Evolutionary conservation across 2,888 invertebrate genomes (phyloP).

Genomic region (Chromoteleia sp.): DNA sequence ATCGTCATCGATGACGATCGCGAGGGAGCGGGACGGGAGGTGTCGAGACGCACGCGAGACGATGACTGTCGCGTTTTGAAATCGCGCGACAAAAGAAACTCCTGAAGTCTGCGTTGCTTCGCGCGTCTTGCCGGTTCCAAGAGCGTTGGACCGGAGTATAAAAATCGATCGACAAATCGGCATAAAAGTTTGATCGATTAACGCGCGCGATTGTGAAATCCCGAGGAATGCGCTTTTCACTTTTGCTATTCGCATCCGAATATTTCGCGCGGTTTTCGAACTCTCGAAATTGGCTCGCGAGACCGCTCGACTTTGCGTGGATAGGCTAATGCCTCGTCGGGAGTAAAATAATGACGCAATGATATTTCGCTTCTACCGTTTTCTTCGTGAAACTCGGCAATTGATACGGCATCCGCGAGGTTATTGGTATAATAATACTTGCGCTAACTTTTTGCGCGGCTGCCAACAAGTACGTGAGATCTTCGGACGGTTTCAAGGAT

Average conservation of each 20-base stretch:
- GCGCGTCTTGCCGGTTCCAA: background rate
- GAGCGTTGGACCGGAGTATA: conserved; percentile 5
- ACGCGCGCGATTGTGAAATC: conserved; percentile 1
- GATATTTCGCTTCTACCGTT: background rate
- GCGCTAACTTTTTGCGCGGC: conserved; percentile 32
- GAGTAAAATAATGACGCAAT: background rate
- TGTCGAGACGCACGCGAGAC: conserved; percentile 23
- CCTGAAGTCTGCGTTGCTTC: background rate
- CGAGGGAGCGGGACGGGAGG: conserved; percentile 10
- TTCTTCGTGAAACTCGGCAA: conserved; percentile 32
- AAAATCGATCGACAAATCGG: background rate
- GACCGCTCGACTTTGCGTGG: background rate
- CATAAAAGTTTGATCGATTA: conserved; percentile 6
- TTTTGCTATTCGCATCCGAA: no score
- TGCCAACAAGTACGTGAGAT: conserved; percentile 24
- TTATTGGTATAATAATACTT: conserved; percentile 35
- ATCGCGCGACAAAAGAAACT: conserved; percentile 15
- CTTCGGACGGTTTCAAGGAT: conserved; percentile 40
- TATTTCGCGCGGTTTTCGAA: background rate
- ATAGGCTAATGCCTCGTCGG: no score
- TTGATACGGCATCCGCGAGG: conserved; percentile 32
- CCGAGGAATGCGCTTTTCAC: conserved; percentile 3
- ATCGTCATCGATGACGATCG: conserved; percentile 18
- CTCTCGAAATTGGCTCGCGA: background rate
- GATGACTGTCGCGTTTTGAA: conserved; percentile 29